phyloP scores from a whole-genome alignment of 2,797 vertebrate species.

The Antennarius maculatus region DNA sequence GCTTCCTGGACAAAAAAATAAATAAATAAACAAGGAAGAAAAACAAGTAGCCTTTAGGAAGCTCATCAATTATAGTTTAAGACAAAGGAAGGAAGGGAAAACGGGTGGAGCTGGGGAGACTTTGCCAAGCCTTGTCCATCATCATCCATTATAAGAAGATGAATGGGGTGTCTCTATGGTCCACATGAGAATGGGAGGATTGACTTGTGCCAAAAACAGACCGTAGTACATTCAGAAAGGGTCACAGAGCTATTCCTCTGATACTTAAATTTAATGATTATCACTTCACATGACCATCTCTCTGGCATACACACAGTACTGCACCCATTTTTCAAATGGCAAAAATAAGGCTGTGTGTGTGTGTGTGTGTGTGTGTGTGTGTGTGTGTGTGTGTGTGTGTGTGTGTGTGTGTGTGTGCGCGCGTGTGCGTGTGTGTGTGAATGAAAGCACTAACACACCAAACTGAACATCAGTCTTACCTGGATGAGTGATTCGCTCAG shows the following conservation, averaged over 20 bases:
- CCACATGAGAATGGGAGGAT: conserved; percentile 55
- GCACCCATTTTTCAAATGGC: conserved; percentile 16
- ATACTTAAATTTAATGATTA: conserved; percentile 23
- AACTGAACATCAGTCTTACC: conserved; percentile 80
- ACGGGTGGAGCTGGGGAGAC: conserved; percentile 64
- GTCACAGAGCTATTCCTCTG: conserved; percentile 30
- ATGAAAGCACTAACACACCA: conserved; percentile 29
- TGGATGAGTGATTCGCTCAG: conserved; percentile 97
- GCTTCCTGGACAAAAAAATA: conserved; percentile 41
- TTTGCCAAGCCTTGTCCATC: conserved; percentile 77
- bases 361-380: not conserved
- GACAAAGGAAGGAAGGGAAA: conserved; percentile 71
- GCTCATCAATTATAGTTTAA: conserved; percentile 82
- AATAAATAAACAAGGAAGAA: conserved; percentile 59
- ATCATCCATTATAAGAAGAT: conserved; percentile 74
- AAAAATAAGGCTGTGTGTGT: conserved; percentile 21
- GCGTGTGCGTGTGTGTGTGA: not conserved
- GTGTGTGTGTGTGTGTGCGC: not conserved
- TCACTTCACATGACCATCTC: conserved; percentile 21
- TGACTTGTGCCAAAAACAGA: conserved; percentile 53
- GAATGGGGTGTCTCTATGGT: conserved; percentile 69
- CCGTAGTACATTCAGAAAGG: conserved; percentile 47
- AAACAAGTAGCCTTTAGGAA: conserved; percentile 75
- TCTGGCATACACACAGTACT: not conserved
- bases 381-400: not conserved